Evolutionary conservation across 1,140 invertebrate species (phyloP).

Genomic region (Drosophila seguyi): DNA sequence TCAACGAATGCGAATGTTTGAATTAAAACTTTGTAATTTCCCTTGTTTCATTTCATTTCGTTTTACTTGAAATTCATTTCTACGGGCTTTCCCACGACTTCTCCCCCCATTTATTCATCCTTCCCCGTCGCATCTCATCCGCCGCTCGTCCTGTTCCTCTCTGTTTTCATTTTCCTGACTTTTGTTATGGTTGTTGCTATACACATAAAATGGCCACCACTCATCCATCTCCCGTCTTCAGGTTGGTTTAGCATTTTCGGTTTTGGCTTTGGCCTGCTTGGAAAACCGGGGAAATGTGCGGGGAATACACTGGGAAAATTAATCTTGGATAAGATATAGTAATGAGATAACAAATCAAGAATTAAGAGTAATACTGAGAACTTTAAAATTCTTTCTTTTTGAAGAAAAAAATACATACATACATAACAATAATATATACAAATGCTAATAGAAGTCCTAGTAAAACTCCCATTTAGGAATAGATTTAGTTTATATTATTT

Average conservation of each 20-base stretch:
- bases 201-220: constrained; percentile 59
- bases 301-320: constrained; percentile 2
- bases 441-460: too few relatives aligned
- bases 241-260: constrained; percentile 57
- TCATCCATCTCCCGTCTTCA: constrained; percentile 63
- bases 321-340: too few relatives aligned
- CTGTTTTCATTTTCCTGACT: constrained; percentile 65
- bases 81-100: constrained; percentile 54
- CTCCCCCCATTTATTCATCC: constrained; percentile 22
- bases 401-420: too few relatives aligned
- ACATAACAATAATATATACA: too few relatives aligned
- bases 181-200: constrained; percentile 39
- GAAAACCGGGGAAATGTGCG: constrained; percentile 6
- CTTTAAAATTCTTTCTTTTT: too few relatives aligned
- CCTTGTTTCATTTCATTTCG: constrained; percentile 84
- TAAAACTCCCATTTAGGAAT: too few relatives aligned
- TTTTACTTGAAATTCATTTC: constrained; percentile 80
- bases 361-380: too few relatives aligned
- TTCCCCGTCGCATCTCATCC: constrained; percentile 26
- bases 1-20: constrained; percentile 80
- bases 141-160: constrained; percentile 2
- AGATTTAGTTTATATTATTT: not conserved
- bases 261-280: constrained; percentile 36
- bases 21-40: constrained; percentile 84
- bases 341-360: too few relatives aligned